phyloP scores from a whole-genome alignment of 1,140 invertebrate genomes.

The Lepidurus packardi region DNA sequence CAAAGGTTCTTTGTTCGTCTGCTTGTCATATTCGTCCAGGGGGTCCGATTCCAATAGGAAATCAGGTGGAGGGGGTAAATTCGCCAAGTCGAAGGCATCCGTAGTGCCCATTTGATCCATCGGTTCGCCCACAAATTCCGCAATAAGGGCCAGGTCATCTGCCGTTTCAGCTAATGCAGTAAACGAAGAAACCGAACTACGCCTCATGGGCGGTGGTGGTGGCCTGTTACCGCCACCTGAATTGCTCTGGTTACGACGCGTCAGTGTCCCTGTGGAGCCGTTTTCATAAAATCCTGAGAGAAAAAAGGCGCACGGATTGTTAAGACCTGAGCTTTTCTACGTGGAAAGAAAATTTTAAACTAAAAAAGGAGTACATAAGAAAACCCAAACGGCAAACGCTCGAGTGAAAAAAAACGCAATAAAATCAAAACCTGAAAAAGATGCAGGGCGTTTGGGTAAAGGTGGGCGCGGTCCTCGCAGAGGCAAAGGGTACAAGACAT shows the following conservation, averaged over 20 bases:
- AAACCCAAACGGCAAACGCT: neutral
- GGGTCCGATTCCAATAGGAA: constrained; percentile 62
- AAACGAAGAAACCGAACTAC: constrained; percentile 35
- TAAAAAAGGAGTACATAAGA: neutral
- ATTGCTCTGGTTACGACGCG: neutral
- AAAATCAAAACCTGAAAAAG: constrained; percentile 32
- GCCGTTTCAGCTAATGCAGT: constrained; percentile 36
- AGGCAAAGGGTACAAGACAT: constrained; percentile 18
- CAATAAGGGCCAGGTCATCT: constrained; percentile 37
- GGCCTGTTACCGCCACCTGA: constrained; percentile 17
- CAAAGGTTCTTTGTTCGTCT: constrained; percentile 7
- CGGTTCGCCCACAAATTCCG: constrained; percentile 32
- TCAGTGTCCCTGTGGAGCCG: constrained; percentile 5
- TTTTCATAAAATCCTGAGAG: neutral
- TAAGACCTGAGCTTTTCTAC: neutral
- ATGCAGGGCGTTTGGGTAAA: constrained; percentile 13
- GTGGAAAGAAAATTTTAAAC: neutral
- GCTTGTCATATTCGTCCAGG: constrained; percentile 37
- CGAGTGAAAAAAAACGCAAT: neutral
- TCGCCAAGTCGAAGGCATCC: constrained; percentile 49
- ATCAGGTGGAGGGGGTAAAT: constrained; percentile 74
- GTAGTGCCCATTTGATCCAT: constrained; percentile 39
- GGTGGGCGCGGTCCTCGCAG: constrained; percentile 6
- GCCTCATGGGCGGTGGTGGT: constrained; percentile 25
- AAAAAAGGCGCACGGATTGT: neutral